Base-by-base conservation (phyloP, 2,888 invertebrate genomes). In the Acronicta alni region DNA sequence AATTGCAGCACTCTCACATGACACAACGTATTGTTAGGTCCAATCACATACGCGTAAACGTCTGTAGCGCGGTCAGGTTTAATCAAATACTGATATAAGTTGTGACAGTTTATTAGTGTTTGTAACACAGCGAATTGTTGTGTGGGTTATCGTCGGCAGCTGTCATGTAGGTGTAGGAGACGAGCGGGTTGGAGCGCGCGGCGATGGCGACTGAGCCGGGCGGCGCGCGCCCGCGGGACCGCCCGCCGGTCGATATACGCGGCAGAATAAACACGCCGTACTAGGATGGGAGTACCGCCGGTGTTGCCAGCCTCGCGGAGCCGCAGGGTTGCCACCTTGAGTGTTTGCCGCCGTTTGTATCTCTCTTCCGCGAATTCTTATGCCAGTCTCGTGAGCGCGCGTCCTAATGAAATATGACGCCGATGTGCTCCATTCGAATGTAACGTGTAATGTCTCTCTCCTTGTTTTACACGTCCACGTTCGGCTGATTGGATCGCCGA, bases 221-320 rank as follows among this genome's bases (percentile, higher is more conserved):
- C 87, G 88, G 89, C 89, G 89, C 89, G 87, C 89, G 89, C 88
- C 79, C 84, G 80, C 83, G 68, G 78, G 77, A 58, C 72, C 80
- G 72, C 77, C 79, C 83, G 87, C 76, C 89, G 93, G 92, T 94
- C 93, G 93, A 94, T 93, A 94, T 87, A 89, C 91, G 91, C 87
- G 90, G 88, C 89, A 92, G 93, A 92, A 93, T 91, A 93, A 94
- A 93, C 93, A 93, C 89, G 84, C 88, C 90, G 91, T 90, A 91
- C 91, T 84, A 86, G 85, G 80, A 86, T 77, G 77, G 73, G 82
- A 81, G 84, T 83, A 85, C 82, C 83, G 77, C 78, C 85, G 77
- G 81, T 87, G 88, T 90, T 91, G 87, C 91, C 89, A 88, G 84
- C 81, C 67, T 75, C 77, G 58, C 60, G 58, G 55, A 61, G 52